Evolutionary conservation across 1,140 invertebrate species (phyloP), one percentile per base, ranked within the genome.

Genomic region (Cephus cinctus): DNA sequence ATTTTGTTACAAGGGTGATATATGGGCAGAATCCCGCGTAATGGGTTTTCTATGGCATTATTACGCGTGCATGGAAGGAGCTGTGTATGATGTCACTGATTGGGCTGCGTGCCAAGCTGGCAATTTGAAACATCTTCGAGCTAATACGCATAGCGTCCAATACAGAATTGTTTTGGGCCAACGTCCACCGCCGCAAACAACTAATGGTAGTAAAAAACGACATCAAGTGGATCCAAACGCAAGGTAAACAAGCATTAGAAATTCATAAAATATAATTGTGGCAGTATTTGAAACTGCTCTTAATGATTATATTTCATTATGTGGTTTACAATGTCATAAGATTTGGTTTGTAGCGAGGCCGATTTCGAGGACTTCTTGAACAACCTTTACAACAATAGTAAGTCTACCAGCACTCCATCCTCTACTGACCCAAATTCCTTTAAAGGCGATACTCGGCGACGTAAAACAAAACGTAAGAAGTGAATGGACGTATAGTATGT

Each of bases 61-160:
- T 77, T 94, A 91, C 73, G 93, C 94, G n/a, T 93, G 94, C 57
- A 96, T 96, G 92, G 94, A 96, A 73, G 89, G 90, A 34, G 87
- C 86, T 48, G 87, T 96, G 9, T 96, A 94, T 70, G 91, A 96
- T 74, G 94, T 97, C 45, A 96, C 93, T 20, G 92, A 96, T 69
- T 96, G 94, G 94, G 94, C 93, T 25, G 86, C 88, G 52, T 96
- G 94, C 77, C 92, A 96, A 78, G 91, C 87, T 58, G 83, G 85
- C 52, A 90, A 88, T 63, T 73, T 91, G 46, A 86, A 86, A 55
- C 87, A 90, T 72, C 73, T 91, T 43, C 82, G 84, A 69, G 87
- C 92, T 6, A 92, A 96, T 75, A 88, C 88, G 44, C 93, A 96
- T 78, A 84, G 87, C 67, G 91, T 96, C 42, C 92, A 94, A 71